A percentile compares a stretch with the other conserved stretches of the same genome.
phyloP scores from a whole-genome alignment of 2,888 invertebrate genomes.

The Crepidodera aurea region DNA sequence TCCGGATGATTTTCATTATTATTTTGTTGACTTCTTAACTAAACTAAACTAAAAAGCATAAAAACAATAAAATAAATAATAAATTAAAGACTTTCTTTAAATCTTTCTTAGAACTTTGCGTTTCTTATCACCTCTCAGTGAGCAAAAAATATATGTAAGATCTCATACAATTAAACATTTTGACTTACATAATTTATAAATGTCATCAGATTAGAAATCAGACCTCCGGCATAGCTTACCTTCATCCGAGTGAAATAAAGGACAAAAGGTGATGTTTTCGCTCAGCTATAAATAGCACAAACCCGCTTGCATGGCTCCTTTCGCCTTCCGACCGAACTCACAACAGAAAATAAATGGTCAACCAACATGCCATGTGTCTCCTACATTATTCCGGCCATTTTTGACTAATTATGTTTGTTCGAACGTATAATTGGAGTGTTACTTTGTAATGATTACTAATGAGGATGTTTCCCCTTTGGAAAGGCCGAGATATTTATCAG shows the following conservation, averaged over 20 bases:
- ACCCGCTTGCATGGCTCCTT: slow-evolving; percentile 3
- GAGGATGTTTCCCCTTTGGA: slow-evolving; percentile 25
- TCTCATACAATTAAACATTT: too few species aligned
- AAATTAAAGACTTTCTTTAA: too few species aligned
- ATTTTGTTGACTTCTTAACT: too few species aligned
- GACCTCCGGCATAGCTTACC: slow-evolving; percentile 19
- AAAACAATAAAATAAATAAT: too few species aligned
- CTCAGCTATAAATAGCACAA: slow-evolving; percentile 22
- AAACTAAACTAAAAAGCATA: too few species aligned
- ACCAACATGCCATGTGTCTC: slow-evolving; percentile 31
- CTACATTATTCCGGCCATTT: slow-evolving; percentile 28
- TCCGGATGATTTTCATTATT: too few species aligned
- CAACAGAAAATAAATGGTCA: slow-evolving; percentile 31
- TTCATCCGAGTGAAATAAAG: slow-evolving; percentile 14
- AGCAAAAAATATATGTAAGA: too few species aligned
- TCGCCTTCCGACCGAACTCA: slow-evolving; percentile 1
- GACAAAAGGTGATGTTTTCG: slow-evolving; percentile 22
- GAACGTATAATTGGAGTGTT: slow-evolving; percentile 31
- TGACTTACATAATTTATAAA: slow-evolving; percentile 9
- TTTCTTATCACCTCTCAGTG: too few species aligned
- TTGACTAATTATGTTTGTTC: slow-evolving; percentile 34
- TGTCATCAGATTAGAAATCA: slow-evolving; percentile 15
- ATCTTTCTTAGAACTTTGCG: too few species aligned
- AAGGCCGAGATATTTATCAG: slow-evolving; percentile 25
- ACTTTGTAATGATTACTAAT: slow-evolving; percentile 31